phyloP scores from a whole-genome alignment of 2,113 vertebrate species.

The Carettochelys insculpta region DNA sequence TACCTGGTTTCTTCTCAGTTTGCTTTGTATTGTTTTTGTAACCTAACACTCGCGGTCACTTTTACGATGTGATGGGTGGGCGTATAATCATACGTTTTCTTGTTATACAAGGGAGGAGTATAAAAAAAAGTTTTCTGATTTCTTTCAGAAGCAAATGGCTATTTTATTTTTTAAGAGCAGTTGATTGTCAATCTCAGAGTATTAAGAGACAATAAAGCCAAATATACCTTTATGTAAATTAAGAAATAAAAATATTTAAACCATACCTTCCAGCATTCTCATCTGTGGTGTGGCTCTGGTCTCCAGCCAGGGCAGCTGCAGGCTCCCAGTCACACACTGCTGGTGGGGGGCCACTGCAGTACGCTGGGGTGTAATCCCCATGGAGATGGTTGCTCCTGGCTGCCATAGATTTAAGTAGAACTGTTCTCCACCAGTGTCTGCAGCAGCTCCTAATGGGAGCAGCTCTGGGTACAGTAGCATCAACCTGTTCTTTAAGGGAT shows the following conservation, averaged over 20 bases:
- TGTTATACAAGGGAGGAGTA: slow-evolving; percentile 98
- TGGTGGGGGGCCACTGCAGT: too few relatives aligned
- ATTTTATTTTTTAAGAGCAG: slow-evolving; percentile 97
- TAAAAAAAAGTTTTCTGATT: slow-evolving; percentile 94
- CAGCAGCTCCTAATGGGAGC: background rate
- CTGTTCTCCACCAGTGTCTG: background rate
- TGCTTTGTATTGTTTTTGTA: slow-evolving; percentile 48
- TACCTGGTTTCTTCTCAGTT: background rate
- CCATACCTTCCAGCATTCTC: background rate
- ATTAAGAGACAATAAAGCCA: slow-evolving; percentile 80
- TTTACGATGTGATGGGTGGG: slow-evolving; percentile 66
- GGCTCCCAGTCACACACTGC: too few relatives aligned
- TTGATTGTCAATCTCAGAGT: slow-evolving; percentile 87
- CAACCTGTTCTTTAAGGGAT: background rate
- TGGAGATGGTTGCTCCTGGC: background rate
- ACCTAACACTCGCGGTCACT: slow-evolving; percentile 66
- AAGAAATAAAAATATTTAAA: slow-evolving; percentile 94
- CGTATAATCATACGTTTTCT: slow-evolving; percentile 84
- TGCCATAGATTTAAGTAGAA: background rate
- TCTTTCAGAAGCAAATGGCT: slow-evolving; percentile 89
- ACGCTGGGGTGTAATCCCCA: too few relatives aligned
- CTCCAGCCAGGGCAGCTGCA: too few relatives aligned
- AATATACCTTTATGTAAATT: slow-evolving; percentile 96
- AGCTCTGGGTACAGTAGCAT: background rate
- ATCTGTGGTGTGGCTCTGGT: background rate